Percentiles rank a stretch among this genome's conserved stretches.
These are phyloP conservation scores for Phymorhynchus buccinoides DNA, from an alignment of 1,140 invertebrate species.

Conservation along the genomic window DNA sequence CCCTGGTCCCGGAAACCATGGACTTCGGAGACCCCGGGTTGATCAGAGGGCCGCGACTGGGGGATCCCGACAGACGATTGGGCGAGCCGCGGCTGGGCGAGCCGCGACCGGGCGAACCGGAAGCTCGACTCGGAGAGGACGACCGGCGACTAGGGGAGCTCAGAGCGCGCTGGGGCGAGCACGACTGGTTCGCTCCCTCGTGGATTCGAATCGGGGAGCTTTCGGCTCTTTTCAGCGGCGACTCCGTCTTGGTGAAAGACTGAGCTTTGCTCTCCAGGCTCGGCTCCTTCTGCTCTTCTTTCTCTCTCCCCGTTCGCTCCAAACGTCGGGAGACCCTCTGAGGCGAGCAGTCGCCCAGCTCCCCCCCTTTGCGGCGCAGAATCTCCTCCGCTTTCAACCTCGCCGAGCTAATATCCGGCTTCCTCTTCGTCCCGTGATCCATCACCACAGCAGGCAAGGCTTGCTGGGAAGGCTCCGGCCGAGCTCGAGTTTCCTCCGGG, in stretches of 20 bases:
- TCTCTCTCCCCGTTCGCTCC: neutral
- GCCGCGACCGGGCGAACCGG: neutral
- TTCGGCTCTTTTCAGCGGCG: conserved; percentile 1
- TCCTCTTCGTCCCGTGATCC: conserved; percentile 24
- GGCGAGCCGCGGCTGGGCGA: conserved; percentile 21
- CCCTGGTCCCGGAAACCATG: neutral
- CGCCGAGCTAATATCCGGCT: neutral
- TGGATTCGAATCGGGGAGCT: conserved; percentile 15
- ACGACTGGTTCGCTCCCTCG: neutral
- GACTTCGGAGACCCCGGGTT: conserved; percentile 29
- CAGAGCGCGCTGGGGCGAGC: neutral
- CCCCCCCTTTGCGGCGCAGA: conserved; percentile 17
- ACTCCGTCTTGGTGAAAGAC: neutral
- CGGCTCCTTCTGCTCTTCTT: neutral
- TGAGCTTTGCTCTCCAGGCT: neutral
- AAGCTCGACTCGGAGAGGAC: neutral
- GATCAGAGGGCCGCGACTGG: conserved; percentile 13
- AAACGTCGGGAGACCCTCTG: neutral
- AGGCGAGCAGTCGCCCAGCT: neutral
- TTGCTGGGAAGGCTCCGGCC: no score
- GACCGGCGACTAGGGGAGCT: neutral
- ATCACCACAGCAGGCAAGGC: conserved; percentile 31
- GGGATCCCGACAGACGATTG: conserved; percentile 19
- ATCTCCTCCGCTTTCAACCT: conserved; percentile 29
- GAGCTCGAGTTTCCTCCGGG: no score